Conservation (phyloP, 1,140 invertebrate species). For the Ips nitidus region DNA sequence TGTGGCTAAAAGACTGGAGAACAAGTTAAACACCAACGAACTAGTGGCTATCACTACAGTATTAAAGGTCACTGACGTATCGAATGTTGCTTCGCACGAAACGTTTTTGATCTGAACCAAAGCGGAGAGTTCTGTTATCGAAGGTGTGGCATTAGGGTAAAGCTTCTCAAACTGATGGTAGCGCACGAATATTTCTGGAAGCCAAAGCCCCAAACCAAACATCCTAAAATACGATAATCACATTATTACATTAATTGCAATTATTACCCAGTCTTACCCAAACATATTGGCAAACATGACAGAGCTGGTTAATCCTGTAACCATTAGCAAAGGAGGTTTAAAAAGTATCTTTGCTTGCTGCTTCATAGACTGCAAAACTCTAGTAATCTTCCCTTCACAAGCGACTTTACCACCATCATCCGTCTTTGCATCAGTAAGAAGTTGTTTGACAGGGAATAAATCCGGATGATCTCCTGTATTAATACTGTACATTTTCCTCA, state of each 20-base stretch:
- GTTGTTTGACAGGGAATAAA: constrained; percentile 53
- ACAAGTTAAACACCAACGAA: constrained; percentile 54
- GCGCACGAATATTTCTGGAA: constrained; percentile 67
- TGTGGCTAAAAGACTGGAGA: constrained; percentile 51
- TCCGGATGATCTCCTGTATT: constrained; percentile 60
- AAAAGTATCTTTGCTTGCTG: constrained; percentile 58
- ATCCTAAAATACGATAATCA: constrained; percentile 55
- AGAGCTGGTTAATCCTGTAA: constrained; percentile 59
- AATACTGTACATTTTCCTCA: constrained; percentile 61
- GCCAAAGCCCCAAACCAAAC: constrained; percentile 70
- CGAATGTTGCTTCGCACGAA: constrained; percentile 45
- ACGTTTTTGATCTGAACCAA: constrained; percentile 31
- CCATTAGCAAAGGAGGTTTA: constrained; percentile 55
- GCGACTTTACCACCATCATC: constrained; percentile 15
- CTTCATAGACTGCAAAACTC: constrained; percentile 55
- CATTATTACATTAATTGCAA: neutral
- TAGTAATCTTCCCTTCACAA: constrained; percentile 49
- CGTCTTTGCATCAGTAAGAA: constrained; percentile 28
- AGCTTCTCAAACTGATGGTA: constrained; percentile 55
- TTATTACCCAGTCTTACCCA: constrained; percentile 57
- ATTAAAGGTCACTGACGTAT: constrained; percentile 54
- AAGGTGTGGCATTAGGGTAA: constrained; percentile 54
- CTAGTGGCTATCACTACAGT: constrained; percentile 55
- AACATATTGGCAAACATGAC: constrained; percentile 69
- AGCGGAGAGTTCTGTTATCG: constrained; percentile 55